phyloP scores from a whole-genome alignment of 2,797 vertebrate species.

The Microctenopoma lineatum region DNA sequence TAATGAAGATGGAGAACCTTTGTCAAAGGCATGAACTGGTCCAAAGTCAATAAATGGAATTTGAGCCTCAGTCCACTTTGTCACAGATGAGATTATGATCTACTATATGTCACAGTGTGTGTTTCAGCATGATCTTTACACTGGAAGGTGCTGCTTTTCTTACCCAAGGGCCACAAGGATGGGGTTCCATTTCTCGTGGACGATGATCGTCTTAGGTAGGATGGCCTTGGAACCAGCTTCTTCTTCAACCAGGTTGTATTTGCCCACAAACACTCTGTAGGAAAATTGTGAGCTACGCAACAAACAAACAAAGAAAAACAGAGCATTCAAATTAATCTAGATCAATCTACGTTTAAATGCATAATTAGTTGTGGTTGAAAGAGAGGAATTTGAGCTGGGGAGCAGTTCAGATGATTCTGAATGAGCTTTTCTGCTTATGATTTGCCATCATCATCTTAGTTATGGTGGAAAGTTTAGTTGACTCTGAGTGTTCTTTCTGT shows the following conservation, averaged over 20 bases:
- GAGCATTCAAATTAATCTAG: too few relatives aligned
- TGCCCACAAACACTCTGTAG: slow-evolving; percentile 81
- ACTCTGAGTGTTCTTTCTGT: too few relatives aligned
- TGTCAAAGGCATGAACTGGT: slow-evolving; percentile 14
- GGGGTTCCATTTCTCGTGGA: slow-evolving; percentile 84
- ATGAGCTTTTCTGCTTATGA: background rate
- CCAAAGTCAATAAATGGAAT: slow-evolving; percentile 17
- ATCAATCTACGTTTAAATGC: slow-evolving; percentile 8
- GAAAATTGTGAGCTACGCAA: slow-evolving; percentile 65
- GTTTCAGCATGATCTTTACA: background rate
- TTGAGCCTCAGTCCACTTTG: background rate
- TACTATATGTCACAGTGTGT: slow-evolving; percentile 2
- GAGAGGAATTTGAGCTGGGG: slow-evolving; percentile 12
- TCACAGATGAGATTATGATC: slow-evolving; percentile 33
- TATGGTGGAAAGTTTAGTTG: background rate
- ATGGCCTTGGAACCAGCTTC: slow-evolving; percentile 80
- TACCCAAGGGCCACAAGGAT: slow-evolving; percentile 82
- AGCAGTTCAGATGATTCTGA: slow-evolving; percentile 3
- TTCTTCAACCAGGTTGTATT: slow-evolving; percentile 79
- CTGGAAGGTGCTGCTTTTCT: slow-evolving; percentile 18
- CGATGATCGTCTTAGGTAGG: slow-evolving; percentile 80
- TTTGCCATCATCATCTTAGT: background rate
- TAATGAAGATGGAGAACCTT: slow-evolving; percentile 13
- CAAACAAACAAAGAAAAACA: slow-evolving; percentile 3
- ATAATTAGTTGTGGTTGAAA: background rate